Evolutionary conservation across 2,113 vertebrate species (phyloP), one percentile per base, ranked within the genome.

Genomic region (Lasiurus cinereus): DNA sequence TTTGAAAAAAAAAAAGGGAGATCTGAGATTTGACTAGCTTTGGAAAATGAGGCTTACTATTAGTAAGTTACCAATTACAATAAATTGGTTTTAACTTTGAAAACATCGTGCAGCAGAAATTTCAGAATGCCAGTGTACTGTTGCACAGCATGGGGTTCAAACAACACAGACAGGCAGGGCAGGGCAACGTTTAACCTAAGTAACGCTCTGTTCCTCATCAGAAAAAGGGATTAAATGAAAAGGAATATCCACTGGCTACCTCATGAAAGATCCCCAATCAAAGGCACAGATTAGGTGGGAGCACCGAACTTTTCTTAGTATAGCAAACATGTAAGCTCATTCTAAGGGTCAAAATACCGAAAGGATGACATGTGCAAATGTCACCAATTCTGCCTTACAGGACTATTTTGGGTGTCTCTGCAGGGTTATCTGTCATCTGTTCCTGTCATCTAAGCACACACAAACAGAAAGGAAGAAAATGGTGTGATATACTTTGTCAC

Each of bases 401-500:
- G 88, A 78, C 29, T 50, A 56, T 6, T 43, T 43, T 33, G 21
- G n/a, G n/a, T 50, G 31, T 91, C 29, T 83, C n/a, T 15, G 18
- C n/a, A 56, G 52, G 29, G 21, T 4, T 50, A n/a, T 67, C 64
- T 67, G 74, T 21, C 16, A 77, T 50, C 43, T 31, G 8, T 29
- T 43, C 33, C 33, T 91, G 31, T 27, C 52, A 66, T 9, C 66
- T 5, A 79, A 43, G 10, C 10, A 48, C n/a, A 93, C 54, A 70
- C 27, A 73, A 18, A 73, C 0, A 95, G 54, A 88, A 6, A 80
- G 8, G 62, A 85, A 74, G 7, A 59, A 90, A 18, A n/a, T 18
- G n/a, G 4, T 88, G 43, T 83, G 19, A 80, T 73, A 83, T 9
- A 92, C n/a, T 56, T 21, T 80, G 67, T 87, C 52, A 97, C 98